phyloP scores from a whole-genome alignment of 2,888 invertebrate species.

The Crepidodera aurea region DNA sequence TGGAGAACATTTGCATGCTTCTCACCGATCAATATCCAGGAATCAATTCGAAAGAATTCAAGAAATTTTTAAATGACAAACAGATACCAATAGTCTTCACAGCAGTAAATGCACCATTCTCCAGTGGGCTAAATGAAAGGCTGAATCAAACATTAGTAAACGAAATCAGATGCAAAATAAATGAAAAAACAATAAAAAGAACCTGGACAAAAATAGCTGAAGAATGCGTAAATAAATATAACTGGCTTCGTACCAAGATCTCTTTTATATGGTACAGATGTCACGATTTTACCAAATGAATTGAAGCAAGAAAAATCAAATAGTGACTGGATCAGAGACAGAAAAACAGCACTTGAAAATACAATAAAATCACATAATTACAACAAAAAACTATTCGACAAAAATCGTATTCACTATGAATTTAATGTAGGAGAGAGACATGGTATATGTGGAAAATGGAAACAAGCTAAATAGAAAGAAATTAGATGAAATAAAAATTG shows the following conservation, averaged over 20 bases:
- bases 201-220: no score
- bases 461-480: not conserved
- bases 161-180: constrained; percentile 4
- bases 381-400: not conserved
- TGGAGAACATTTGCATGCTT: no score
- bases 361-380: not conserved
- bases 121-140: no score
- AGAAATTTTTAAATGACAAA: not conserved
- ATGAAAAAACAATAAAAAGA: no score
- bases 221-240: no score
- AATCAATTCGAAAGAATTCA: not conserved
- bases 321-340: not conserved
- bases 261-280: not conserved
- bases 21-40: not conserved
- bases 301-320: no score
- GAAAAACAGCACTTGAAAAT: no score
- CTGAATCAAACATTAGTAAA: no score
- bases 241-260: constrained; percentile 1
- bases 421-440: not conserved
- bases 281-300: not conserved
- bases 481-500: not conserved
- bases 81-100: not conserved
- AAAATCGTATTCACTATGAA: not conserved
- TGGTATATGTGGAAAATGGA: not conserved
- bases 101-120: not conserved